Conservation (phyloP, 2,888 invertebrate genomes). For the Pristionchus exspectatus region DNA sequence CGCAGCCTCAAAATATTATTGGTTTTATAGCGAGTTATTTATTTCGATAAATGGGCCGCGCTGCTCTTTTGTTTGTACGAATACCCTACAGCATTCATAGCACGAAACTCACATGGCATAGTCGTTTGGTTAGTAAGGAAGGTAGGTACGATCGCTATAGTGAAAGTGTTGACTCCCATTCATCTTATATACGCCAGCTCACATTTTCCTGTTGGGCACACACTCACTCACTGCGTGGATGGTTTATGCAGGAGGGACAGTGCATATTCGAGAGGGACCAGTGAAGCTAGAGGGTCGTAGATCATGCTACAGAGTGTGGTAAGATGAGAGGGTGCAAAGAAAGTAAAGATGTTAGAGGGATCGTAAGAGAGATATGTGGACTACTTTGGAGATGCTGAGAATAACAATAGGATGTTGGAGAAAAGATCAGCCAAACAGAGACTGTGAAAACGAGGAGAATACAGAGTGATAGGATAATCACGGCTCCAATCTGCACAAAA, state of each 20-base stretch:
- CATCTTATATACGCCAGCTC: neutral
- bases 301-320: neutral
- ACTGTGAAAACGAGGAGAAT: neutral
- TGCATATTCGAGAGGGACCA: neutral
- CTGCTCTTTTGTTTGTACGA: too few relatives aligned
- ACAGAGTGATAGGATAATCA: neutral
- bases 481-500: neutral
- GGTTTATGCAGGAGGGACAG: neutral
- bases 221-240: neutral
- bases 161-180: neutral
- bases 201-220: neutral
- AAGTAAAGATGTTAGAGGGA: too few relatives aligned
- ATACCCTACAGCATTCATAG: too few relatives aligned
- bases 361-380: neutral
- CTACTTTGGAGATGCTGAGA: neutral
- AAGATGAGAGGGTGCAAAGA: neutral
- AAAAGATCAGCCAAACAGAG: too few relatives aligned
- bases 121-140: neutral
- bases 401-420: neutral
- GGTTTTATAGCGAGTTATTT: too few relatives aligned
- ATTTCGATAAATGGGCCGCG: too few relatives aligned
- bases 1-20: too few relatives aligned
- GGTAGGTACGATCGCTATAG: neutral
- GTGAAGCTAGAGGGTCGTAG: neutral
- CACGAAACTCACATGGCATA: constrained; percentile 18